A percentile compares a stretch with the other conserved stretches of the same genome.
These are phyloP conservation scores for Ichneumoninae sp. DNA, from an alignment of 2,888 invertebrate species.

Conservation along the genomic window DNA sequence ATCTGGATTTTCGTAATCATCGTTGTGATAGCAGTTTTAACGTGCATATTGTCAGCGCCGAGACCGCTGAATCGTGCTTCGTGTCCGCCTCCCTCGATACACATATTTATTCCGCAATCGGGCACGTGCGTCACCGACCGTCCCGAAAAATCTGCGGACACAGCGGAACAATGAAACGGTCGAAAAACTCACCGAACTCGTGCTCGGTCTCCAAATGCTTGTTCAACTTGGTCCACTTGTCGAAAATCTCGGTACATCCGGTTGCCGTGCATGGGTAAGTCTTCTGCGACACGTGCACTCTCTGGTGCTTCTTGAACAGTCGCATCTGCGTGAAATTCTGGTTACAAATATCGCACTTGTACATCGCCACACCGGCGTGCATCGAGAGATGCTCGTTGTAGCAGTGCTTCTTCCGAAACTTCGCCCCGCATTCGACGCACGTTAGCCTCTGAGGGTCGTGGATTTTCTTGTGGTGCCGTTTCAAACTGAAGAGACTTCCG, in stretches of 20 bases:
- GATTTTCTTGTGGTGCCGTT: conserved; percentile 86
- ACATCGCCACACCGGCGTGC: conserved; percentile 85
- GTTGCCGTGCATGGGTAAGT: conserved; percentile 84
- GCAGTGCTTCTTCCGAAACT: conserved; percentile 87
- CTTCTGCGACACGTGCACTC: conserved; percentile 79
- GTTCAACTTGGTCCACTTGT: conserved; percentile 85
- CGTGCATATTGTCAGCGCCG: conserved; percentile 53
- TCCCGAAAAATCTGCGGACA: conserved; percentile 24
- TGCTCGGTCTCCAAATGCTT: conserved; percentile 85
- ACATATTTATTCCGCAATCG: conserved; percentile 54
- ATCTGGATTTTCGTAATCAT: conserved; percentile 53
- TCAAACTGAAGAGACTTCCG: conserved; percentile 86
- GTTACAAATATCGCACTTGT: conserved; percentile 86
- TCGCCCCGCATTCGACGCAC: conserved; percentile 85
- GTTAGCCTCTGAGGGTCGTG: conserved; percentile 83
- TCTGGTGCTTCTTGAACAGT: conserved; percentile 85
- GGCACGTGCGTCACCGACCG: not conserved
- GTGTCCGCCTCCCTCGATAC: conserved; percentile 45
- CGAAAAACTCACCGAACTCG: conserved; percentile 74
- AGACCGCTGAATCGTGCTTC: conserved; percentile 34
- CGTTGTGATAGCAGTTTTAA: conserved; percentile 37
- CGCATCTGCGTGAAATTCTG: conserved; percentile 85
- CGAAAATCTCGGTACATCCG: conserved; percentile 85
- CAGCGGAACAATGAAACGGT: not conserved
- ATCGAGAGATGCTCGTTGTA: conserved; percentile 86